phyloP scores from a whole-genome alignment of 2,797 vertebrate species.

The Clamator glandarius region DNA sequence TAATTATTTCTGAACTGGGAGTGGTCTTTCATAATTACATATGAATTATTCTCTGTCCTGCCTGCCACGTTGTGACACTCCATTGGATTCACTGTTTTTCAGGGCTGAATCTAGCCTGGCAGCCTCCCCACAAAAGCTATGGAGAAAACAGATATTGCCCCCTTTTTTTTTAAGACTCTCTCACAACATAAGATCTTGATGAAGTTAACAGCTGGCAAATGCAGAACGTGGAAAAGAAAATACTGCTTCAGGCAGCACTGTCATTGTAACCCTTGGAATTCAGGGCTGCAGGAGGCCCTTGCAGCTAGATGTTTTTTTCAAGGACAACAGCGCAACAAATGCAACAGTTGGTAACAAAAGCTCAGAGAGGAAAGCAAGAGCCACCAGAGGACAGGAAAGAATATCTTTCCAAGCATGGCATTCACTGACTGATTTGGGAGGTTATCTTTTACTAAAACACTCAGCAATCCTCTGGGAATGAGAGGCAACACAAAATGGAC shows the following conservation, averaged over 20 bases:
- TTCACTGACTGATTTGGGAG: background rate
- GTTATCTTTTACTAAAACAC: background rate
- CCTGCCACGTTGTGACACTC: background rate
- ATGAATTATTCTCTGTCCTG: background rate
- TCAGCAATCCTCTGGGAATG: background rate
- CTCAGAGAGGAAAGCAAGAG: background rate
- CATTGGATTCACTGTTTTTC: background rate
- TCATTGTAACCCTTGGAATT: conserved; percentile 66
- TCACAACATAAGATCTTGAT: conserved; percentile 39
- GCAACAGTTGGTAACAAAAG: background rate
- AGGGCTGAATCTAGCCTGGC: background rate
- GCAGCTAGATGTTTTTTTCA: background rate
- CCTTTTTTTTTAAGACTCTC: background rate
- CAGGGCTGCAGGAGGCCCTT: conserved; percentile 1
- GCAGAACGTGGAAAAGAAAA: conserved; percentile 28
- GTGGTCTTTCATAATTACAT: background rate
- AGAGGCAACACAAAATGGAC: background rate
- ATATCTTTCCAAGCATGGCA: background rate
- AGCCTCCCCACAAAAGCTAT: conserved; percentile 8
- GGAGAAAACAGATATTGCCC: conserved; percentile 40
- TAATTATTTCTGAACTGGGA: background rate
- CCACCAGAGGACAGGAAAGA: background rate
- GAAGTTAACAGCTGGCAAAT: conserved; percentile 67
- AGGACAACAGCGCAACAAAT: background rate
- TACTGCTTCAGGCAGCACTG: conserved; percentile 1